Base-by-base conservation (phyloP, 2,113 vertebrate genomes). In the Sylvia atricapilla region DNA sequence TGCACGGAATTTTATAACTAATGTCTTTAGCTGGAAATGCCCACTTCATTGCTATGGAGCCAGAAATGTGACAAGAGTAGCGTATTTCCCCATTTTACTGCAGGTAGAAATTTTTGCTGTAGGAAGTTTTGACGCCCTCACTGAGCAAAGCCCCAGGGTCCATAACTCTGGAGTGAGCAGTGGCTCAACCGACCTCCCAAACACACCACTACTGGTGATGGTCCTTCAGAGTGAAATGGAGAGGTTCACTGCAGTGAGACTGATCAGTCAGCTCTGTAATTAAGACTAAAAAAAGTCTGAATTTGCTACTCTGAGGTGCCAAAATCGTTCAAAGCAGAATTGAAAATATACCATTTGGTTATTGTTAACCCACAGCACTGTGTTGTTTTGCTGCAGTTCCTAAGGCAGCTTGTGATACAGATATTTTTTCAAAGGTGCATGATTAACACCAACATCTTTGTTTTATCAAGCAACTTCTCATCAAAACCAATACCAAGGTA, bases 381-480 rank as follows among this genome's bases (percentile, higher is more conserved):
- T 6, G 15, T 5, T 66, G 30, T 46, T 76, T 35, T 44, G 19
- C 39, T 85, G 31, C 30, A 73, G 4, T 13, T 62, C 47, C 49
- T 50, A 47, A 88, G 30, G 25, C 5, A 66, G 11, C 17, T 55
- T 0, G 0, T 16, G 62, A 16, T 63, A 28, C 24, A 69, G 46
- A 27, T 41, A 11, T 10, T 93, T 87, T 83, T 87, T 74, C 41
- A 47, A 74, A 67, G 43, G 31, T 21, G 2, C 11, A 64, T 27
- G 24, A 86, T 31, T 78, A 55, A 86, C 3, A 1, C 46, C 59
- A 92, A 52, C 64, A 52, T 89, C 31, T 77, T 81, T 66, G 22
- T 67, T 85, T 93, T 72, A 87, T 55, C 56, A 82, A 23, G 76
- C 62, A 92, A 10, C 60, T 72, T 68, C 60, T 89, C 84, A 87